phyloP scores from a whole-genome alignment of 2,888 invertebrate genomes.

The Rapana venosa region DNA sequence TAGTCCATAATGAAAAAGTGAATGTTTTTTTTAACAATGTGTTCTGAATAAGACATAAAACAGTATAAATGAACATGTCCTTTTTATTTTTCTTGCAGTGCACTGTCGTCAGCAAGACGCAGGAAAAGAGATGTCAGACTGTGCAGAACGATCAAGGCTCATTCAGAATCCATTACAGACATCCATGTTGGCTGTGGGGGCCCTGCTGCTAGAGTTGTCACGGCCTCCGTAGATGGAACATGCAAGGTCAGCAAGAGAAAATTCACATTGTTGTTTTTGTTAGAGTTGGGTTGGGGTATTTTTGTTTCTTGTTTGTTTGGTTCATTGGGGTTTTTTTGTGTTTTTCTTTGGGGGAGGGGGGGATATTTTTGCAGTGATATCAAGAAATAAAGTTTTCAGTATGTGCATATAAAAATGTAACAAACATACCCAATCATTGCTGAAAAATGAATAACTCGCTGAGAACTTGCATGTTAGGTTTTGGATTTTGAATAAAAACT shows the following conservation, averaged over 20 bases:
- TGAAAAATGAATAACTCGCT: too few relatives aligned
- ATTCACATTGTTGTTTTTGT: too few relatives aligned
- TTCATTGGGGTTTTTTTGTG: not conserved
- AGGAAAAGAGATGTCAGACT: slow-evolving; percentile 52
- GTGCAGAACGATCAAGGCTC: slow-evolving; percentile 83
- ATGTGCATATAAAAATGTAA: too few relatives aligned
- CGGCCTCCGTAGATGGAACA: slow-evolving; percentile 89
- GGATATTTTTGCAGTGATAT: too few relatives aligned
- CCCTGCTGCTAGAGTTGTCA: slow-evolving; percentile 85
- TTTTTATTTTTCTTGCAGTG: slow-evolving; percentile 51
- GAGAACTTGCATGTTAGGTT: too few relatives aligned
- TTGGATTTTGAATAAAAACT: too few relatives aligned
- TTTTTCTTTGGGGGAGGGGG: not conserved
- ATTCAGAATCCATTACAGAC: slow-evolving; percentile 89
- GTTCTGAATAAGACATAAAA: too few relatives aligned
- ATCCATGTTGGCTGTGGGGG: slow-evolving; percentile 87
- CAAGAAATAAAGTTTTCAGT: too few relatives aligned
- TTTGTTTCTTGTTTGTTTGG: not conserved
- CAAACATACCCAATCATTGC: too few relatives aligned
- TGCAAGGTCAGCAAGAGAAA: slow-evolving; percentile 81
- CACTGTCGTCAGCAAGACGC: slow-evolving; percentile 49
- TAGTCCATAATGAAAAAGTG: too few relatives aligned
- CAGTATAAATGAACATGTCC: too few relatives aligned
- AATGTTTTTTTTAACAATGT: too few relatives aligned
- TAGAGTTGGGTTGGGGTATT: not conserved